A percentile compares a stretch with the other conserved stretches of the same genome.
phyloP scores from a whole-genome alignment of 2,113 vertebrate genomes.

The Mystacornis crossleyi region DNA sequence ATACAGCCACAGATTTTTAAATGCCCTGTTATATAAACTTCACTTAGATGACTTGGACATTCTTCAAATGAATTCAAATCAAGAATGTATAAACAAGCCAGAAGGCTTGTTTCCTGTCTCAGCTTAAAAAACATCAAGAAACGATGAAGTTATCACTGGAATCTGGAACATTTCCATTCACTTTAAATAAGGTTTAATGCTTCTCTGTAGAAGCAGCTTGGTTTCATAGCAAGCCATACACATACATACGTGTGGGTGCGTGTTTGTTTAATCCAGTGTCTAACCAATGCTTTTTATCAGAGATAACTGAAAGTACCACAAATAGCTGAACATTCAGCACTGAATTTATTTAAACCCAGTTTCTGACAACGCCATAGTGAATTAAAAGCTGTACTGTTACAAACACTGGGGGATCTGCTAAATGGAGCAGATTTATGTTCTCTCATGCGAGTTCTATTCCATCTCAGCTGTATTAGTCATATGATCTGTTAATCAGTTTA shows the following conservation, averaged over 20 bases:
- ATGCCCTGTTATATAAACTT: neutral
- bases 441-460: slow-evolving; percentile 4
- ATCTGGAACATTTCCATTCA: neutral
- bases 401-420: neutral
- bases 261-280: neutral
- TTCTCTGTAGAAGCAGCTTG: neutral
- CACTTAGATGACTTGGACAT: neutral
- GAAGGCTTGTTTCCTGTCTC: neutral
- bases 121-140: neutral
- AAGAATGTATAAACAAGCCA: neutral
- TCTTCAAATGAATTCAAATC: neutral
- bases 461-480: neutral
- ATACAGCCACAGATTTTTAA: neutral
- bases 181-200: neutral
- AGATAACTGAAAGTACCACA: neutral
- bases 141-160: neutral
- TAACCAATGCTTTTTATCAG: neutral
- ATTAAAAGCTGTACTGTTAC: neutral
- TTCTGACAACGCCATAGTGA: neutral
- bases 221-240: neutral
- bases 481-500: neutral
- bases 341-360: neutral
- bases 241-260: rapidly evolving
- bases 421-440: slow-evolving; percentile 43
- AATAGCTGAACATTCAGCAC: neutral